phyloP scores from a whole-genome alignment of 1,140 invertebrate genomes.

The Agrilus planipennis region DNA sequence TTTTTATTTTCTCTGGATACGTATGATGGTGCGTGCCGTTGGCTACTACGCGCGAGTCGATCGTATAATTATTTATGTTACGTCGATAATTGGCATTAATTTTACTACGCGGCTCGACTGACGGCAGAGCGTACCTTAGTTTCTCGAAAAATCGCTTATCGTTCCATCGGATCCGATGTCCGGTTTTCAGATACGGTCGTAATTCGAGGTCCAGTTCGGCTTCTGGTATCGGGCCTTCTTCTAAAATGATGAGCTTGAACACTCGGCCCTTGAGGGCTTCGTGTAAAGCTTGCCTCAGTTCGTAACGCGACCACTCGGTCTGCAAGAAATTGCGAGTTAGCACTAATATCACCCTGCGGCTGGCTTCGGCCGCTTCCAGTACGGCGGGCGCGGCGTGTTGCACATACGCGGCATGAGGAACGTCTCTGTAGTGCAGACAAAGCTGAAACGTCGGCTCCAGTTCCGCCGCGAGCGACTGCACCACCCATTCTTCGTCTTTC shows the following conservation, averaged over 20 bases:
- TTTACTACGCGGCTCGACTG: constrained; percentile 46
- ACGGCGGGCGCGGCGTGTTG: constrained; percentile 64
- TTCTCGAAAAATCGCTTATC: constrained; percentile 88
- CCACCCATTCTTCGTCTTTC: constrained; percentile 82
- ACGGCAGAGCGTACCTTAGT: constrained; percentile 77
- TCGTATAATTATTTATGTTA: constrained; percentile 67
- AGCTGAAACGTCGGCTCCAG: constrained; percentile 77
- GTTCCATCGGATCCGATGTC: constrained; percentile 71
- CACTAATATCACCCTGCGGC: constrained; percentile 64
- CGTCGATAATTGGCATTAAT: constrained; percentile 54
- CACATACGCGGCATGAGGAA: constrained; percentile 59
- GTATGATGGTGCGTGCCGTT: constrained; percentile 41
- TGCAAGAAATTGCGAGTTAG: constrained; percentile 74
- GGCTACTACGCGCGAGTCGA: constrained; percentile 47
- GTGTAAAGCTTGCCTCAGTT: constrained; percentile 73
- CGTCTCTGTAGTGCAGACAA: constrained; percentile 75
- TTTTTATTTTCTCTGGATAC: constrained; percentile 35
- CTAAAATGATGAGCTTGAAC: constrained; percentile 75
- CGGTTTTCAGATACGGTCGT: constrained; percentile 75
- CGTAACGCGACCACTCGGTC: constrained; percentile 74
- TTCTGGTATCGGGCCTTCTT: constrained; percentile 65
- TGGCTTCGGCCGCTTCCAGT: constrained; percentile 76
- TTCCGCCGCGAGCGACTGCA: constrained; percentile 69
- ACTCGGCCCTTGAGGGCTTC: constrained; percentile 73
- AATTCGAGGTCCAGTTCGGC: constrained; percentile 78